Base-by-base conservation (phyloP, 2,888 invertebrate species). In the Schizaphis graminum region DNA sequence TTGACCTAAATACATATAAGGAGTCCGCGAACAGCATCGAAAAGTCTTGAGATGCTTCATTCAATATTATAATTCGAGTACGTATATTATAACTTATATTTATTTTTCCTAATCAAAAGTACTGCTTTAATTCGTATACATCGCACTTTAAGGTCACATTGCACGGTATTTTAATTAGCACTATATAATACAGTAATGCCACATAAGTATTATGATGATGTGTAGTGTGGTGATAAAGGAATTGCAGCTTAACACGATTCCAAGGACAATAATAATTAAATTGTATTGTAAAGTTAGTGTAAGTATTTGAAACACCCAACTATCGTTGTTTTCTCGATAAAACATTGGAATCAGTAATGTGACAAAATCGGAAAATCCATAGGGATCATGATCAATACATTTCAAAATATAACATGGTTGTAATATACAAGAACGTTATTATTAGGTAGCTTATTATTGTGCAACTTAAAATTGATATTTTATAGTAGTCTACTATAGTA, bases 21-120 rank as follows among this genome's bases (percentile, higher is more conserved):
- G 89, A 61, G 89, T 44, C 41, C 61, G n/a, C 89, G 89, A 61
- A 90, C 89, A 56, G n/a, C 89, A 90, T 90, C 89, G 47, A 47
- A 67, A 90, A 90, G 47, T 90, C 89, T 90, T 47, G 89, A 61
- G 61, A 61, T 47, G 61, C 47, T 47, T 44, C 61, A n/a, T 90
- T 47, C 89, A 24, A 90, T 47, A 61, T 61, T 47, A 47, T 67
- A 90, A 89, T 61, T 89, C 0, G 7, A 28, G 5, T 56, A 35
- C 56, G 56, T 56, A 57, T 57, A 21, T 28, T 57, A 26, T 35
- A 16, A 41, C 44, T 24, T 57, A 35, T 77, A 77, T 77, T 89
- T 56, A 56, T 89, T 89, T 88, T 56, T 28, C 44, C 57, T 41
- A 16, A 89, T 89, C 35, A 90, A 67, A 77, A 90, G 90, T 49